A percentile compares a stretch with the other conserved stretches of the same genome.
Conservation (phyloP, 2,113 vertebrate genomes). For the Callionymus lyra region DNA sequence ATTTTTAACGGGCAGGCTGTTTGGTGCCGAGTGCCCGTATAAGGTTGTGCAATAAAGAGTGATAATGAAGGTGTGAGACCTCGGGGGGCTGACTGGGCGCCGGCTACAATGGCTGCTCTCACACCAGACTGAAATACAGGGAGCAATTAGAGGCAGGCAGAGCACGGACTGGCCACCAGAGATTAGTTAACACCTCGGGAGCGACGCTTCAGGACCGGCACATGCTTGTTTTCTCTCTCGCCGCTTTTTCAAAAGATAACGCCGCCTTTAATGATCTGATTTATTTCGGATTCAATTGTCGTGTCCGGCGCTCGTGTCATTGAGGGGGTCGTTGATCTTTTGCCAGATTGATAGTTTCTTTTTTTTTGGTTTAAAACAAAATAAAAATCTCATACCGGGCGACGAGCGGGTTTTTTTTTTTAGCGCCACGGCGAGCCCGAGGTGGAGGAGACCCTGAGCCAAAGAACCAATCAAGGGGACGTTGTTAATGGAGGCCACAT, state of each 20-base stretch:
- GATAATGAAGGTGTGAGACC: constrained; percentile 97
- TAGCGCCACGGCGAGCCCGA: constrained; percentile 48
- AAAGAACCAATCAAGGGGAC: constrained; percentile 72
- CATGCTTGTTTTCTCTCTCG: constrained; percentile 63
- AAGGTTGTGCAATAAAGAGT: constrained; percentile 92
- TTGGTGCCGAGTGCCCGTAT: constrained; percentile 78
- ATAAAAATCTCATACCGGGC: too few species aligned
- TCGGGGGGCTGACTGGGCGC: constrained; percentile 76
- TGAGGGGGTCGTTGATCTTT: constrained; percentile 37
- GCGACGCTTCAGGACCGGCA: constrained; percentile 69
- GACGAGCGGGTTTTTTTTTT: constrained; percentile 24
- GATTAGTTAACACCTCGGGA: constrained; percentile 84
- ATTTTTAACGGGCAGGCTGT: constrained; percentile 91
- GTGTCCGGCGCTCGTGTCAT: constrained; percentile 18
- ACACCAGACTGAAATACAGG: constrained; percentile 80
- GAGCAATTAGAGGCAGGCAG: constrained; percentile 85
- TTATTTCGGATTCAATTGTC: constrained; percentile 59
- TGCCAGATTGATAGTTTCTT: constrained; percentile 32
- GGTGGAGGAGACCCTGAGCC: constrained; percentile 67
- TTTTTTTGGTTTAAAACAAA: constrained; percentile 25
- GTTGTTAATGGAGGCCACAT: constrained; percentile 76
- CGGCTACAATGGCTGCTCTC: constrained; percentile 83
- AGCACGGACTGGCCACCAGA: constrained; percentile 76
- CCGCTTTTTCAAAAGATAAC: constrained; percentile 41
- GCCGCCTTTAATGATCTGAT: constrained; percentile 45